Conservation (phyloP, 2,888 invertebrate genomes). For the Hipparchia sbordonii region DNA sequence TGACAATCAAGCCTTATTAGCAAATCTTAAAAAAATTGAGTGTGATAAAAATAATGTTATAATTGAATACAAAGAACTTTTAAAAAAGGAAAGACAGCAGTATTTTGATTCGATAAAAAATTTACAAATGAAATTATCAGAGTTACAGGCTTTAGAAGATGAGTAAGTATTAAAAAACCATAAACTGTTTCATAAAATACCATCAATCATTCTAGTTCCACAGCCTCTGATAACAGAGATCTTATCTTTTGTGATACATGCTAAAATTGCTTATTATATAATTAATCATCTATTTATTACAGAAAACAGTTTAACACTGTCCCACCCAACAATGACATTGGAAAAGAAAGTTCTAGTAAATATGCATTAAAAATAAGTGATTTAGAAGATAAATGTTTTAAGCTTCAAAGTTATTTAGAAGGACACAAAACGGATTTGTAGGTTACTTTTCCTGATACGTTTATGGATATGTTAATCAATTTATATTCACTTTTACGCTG, state of each 20-base stretch:
- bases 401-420: slow-evolving; percentile 69
- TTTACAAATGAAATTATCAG: slow-evolving; percentile 59
- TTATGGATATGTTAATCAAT: background rate
- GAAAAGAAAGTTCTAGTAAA: slow-evolving; percentile 62
- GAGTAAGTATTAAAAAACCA: slow-evolving; percentile 51
- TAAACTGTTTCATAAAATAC: slow-evolving; percentile 6
- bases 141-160: slow-evolving; percentile 63
- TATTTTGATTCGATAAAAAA: slow-evolving; percentile 63
- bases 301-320: slow-evolving; percentile 59
- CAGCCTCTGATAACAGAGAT: slow-evolving; percentile 50
- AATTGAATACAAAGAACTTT: slow-evolving; percentile 77
- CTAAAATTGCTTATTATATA: slow-evolving; percentile 32
- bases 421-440: slow-evolving; percentile 76
- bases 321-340: slow-evolving; percentile 51
- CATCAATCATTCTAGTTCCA: slow-evolving; percentile 55
- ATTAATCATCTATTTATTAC: slow-evolving; percentile 52
- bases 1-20: slow-evolving; percentile 71
- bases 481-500: background rate
- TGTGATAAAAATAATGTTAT: slow-evolving; percentile 65
- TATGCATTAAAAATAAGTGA: slow-evolving; percentile 70
- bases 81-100: slow-evolving; percentile 78
- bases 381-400: slow-evolving; percentile 71
- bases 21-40: slow-evolving; percentile 67
- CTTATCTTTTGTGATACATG: slow-evolving; percentile 37
- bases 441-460: slow-evolving; percentile 52